These are phyloP conservation scores for Sthenelais limicola DNA, from an alignment of 2,888 invertebrate species.

Conservation along the genomic window DNA sequence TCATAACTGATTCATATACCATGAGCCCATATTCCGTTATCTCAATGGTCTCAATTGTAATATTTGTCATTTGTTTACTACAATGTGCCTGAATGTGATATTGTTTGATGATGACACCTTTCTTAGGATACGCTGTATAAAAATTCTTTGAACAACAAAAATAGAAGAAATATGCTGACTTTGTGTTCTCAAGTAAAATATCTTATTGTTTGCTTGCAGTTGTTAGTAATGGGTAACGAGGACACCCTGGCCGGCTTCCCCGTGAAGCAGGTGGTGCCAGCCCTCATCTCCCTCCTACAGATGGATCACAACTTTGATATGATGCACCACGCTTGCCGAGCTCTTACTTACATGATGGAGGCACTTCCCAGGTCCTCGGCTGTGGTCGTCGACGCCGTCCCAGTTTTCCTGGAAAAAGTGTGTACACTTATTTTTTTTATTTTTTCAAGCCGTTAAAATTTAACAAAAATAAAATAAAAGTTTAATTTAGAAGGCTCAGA, in stretches of 20 bases:
- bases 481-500: too few relatives aligned
- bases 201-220: slow-evolving; percentile 65
- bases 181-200: neutral
- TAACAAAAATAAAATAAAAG: too few relatives aligned
- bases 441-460: too few relatives aligned
- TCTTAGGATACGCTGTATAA: neutral
- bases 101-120: neutral
- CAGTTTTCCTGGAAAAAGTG: slow-evolving; percentile 91
- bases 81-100: too few relatives aligned
- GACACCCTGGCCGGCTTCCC: slow-evolving; percentile 99
- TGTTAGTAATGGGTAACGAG: slow-evolving; percentile 99
- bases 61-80: too few relatives aligned
- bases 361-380: slow-evolving; percentile 93
- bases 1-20: too few relatives aligned
- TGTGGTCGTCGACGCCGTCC: slow-evolving; percentile 96
- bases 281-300: slow-evolving; percentile 90
- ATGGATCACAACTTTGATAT: slow-evolving; percentile 99
- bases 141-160: neutral
- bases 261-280: slow-evolving; percentile 96
- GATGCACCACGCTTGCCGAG: slow-evolving; percentile 99
- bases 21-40: too few relatives aligned
- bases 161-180: neutral
- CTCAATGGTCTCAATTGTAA: too few relatives aligned
- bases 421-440: too few relatives aligned
- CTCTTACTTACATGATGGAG: slow-evolving; percentile 99